Evolutionary conservation across 2,888 invertebrate species (phyloP).

Genomic region (Sphaerophoria rueppellii): DNA sequence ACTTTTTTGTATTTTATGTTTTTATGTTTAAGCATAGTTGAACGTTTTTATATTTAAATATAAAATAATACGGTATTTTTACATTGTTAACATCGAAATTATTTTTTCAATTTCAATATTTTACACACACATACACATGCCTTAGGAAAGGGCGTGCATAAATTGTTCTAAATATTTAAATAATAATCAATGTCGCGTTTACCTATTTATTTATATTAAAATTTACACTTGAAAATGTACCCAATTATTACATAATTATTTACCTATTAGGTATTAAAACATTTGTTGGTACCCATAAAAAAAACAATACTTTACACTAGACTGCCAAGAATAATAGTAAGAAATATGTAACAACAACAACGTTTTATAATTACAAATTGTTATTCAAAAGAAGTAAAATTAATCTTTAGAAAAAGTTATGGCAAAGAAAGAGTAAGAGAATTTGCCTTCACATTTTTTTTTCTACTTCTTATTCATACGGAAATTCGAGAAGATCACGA

Average conservation of each 20-base stretch:
- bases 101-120: slow-evolving; percentile 32
- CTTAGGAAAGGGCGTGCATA: neutral
- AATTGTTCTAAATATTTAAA: slow-evolving; percentile 23
- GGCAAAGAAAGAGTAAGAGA: neutral
- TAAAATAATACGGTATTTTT: slow-evolving; percentile 7
- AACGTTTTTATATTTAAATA: slow-evolving; percentile 30
- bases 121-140: neutral
- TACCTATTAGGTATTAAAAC: too few species aligned
- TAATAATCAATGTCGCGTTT: neutral
- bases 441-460: neutral
- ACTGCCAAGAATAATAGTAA: neutral
- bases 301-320: too few species aligned
- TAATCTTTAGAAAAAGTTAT: neutral
- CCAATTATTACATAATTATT: neutral
- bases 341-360: neutral
- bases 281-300: too few species aligned
- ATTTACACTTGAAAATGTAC: neutral
- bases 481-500: neutral
- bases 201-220: slow-evolving; percentile 24
- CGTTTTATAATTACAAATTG: neutral
- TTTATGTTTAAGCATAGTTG: slow-evolving; percentile 18
- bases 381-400: neutral
- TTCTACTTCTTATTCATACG: neutral
- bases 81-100: slow-evolving; percentile 37
- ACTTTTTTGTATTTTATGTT: slow-evolving; percentile 11